Evolutionary conservation across 1,140 invertebrate species (phyloP).

Genomic region (Anastrepha ludens): DNA sequence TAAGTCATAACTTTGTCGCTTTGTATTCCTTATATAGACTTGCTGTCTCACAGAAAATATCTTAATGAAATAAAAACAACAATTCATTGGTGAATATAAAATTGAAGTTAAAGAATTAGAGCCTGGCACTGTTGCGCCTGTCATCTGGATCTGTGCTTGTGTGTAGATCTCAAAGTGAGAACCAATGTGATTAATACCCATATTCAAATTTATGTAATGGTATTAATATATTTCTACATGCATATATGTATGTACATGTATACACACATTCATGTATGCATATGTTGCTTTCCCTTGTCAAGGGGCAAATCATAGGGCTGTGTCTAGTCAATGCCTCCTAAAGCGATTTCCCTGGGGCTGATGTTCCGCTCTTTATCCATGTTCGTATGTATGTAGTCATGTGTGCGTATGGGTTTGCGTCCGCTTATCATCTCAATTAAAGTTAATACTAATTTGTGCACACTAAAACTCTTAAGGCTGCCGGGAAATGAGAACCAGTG

Average conservation of each 20-base stretch:
- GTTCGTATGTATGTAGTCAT: not conserved
- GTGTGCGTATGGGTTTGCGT: not conserved
- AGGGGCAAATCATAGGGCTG: slow-evolving; percentile 2
- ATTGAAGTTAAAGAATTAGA: slow-evolving; percentile 44
- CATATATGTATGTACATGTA: not conserved
- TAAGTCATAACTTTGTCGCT: slow-evolving; percentile 47
- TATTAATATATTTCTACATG: not conserved
- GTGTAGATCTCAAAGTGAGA: not conserved
- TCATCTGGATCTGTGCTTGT: not conserved
- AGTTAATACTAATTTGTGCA: not conserved
- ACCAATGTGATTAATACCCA: slow-evolving; percentile 30
- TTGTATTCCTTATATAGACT: slow-evolving; percentile 55
- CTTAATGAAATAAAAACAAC: not conserved
- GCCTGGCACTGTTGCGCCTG: not conserved
- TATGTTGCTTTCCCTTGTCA: not conserved
- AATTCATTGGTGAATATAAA: not conserved
- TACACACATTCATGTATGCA: not conserved
- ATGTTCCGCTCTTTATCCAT: not conserved
- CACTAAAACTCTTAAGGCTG: not conserved
- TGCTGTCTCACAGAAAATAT: slow-evolving; percentile 12
- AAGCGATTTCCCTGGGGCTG: not conserved
- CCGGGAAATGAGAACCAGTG: too few relatives aligned
- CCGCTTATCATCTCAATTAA: not conserved
- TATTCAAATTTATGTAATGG: slow-evolving; percentile 6
- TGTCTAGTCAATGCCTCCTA: slow-evolving; percentile 52